These are phyloP conservation scores for Eucriotettix oculatus DNA, from an alignment of 2,888 invertebrate species.

Conservation along the genomic window DNA sequence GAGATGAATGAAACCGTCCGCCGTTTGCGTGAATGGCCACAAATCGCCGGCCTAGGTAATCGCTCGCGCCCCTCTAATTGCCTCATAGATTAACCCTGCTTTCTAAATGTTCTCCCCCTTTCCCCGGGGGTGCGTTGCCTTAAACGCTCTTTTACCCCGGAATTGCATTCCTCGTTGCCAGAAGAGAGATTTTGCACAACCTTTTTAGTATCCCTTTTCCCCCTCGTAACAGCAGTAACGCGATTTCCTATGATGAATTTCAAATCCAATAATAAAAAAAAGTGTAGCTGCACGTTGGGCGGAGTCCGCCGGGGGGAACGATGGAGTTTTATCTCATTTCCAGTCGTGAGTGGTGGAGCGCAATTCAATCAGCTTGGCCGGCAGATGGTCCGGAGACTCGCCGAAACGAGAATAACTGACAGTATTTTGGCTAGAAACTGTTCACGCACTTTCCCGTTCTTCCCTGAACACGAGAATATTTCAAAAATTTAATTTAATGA, in stretches of 20 bases:
- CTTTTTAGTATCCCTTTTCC: background rate
- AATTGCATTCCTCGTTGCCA: too few species aligned
- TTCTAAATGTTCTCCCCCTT: background rate
- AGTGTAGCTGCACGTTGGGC: background rate
- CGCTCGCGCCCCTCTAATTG: background rate
- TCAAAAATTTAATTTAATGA: too few species aligned
- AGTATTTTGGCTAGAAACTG: too few species aligned
- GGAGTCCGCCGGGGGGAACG: background rate
- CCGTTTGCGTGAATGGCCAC: background rate
- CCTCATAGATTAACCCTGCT: background rate
- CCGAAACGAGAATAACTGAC: too few species aligned
- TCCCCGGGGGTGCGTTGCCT: background rate
- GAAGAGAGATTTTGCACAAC: too few species aligned
- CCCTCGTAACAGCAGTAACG: conserved; percentile 1
- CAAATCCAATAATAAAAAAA: conserved; percentile 3
- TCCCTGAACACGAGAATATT: too few species aligned
- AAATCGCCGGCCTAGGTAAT: background rate
- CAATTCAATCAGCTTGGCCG: background rate
- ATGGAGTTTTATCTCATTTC: background rate
- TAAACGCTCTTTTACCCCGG: background rate
- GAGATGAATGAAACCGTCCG: too few species aligned
- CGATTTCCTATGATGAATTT: conserved; percentile 9
- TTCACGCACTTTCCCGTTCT: too few species aligned
- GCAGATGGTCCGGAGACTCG: too few species aligned
- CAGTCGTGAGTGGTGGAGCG: background rate